phyloP scores from a whole-genome alignment of 2,113 vertebrate species.

The Spea multiplicata region DNA sequence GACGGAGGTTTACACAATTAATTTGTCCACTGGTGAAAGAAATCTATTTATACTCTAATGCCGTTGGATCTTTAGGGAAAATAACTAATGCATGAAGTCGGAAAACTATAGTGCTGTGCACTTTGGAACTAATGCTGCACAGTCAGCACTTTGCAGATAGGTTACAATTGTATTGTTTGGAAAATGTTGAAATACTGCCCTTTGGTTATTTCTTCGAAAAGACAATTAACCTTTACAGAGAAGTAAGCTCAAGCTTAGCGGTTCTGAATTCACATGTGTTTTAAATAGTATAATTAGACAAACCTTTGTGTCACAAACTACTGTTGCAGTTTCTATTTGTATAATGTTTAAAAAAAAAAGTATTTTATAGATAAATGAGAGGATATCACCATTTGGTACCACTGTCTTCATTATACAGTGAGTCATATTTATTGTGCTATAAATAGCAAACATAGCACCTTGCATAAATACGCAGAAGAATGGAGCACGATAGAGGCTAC shows the following conservation, averaged over 20 bases:
- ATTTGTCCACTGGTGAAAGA: conserved; percentile 33
- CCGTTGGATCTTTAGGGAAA: conserved; percentile 44
- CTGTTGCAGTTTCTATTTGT: not conserved
- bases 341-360: conserved; percentile 2
- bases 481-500: not conserved
- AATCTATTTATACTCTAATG: conserved; percentile 39
- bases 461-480: not conserved
- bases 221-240: conserved; percentile 44
- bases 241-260: not conserved
- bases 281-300: conserved; percentile 20
- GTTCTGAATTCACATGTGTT: conserved; percentile 2
- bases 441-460: not conserved
- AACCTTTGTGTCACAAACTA: not conserved
- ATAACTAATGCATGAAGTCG: conserved; percentile 42
- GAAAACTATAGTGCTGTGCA: conserved; percentile 44
- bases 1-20: conserved; percentile 18
- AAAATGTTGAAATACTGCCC: conserved; percentile 33
- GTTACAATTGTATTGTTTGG: conserved; percentile 40
- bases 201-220: conserved; percentile 42
- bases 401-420: not conserved
- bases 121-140: conserved; percentile 27
- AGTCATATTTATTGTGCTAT: not conserved
- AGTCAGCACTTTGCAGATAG: conserved; percentile 34
- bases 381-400: not conserved
- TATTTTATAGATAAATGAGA: not conserved